Base-by-base conservation (phyloP, 2,113 vertebrate genomes). In the Syngnathus typhle region DNA sequence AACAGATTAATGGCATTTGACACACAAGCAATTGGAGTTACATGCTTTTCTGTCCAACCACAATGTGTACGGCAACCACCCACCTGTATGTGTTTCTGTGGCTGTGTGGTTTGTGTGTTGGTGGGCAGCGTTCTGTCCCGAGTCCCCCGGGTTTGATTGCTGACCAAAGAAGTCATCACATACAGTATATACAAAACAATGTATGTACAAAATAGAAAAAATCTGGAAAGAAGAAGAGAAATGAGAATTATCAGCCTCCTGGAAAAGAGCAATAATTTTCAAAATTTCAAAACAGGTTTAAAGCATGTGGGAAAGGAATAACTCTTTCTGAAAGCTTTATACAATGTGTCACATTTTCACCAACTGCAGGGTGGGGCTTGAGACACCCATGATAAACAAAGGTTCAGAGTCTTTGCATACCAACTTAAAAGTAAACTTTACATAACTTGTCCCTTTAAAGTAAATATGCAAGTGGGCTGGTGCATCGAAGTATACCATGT, bases 191-290 rank as follows among this genome's bases (percentile, higher is more conserved):
- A 99, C 95, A 98, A 96, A 98, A 94, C 91, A 95, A 92, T 68
- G 94, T 96, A 95, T 96, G 94, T 96, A 96, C 95, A 99, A 98
- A 96, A 95, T 94, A 98, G 93, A 99, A 98, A 65, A 92, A 99
- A 95, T 93, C 95, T 98, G 90, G n/a, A 90, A 87, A 43, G 21
- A 27, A 13, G 64, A 12, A 36, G 67, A 38, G 41, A 72, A 19
- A 60, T 68, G 4, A 64, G 5, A 23, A 1, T 61, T 49, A 70
- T 60, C 64, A 59, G 11, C 21, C 6, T 6, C 47, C 32, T 65
- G 46, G 27, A n/a, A 61, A 62, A 43, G 1, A 41, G 10, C 11
- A 51, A n/a, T n/a, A n/a, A n/a, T n/a, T n/a, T n/a, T 10, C 9
- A 41, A 41, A 41, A 41, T 10, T 2, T 41, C 39, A 41, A 41